Percentiles rank a stretch among this genome's conserved stretches.
phyloP scores from a whole-genome alignment of 2,113 vertebrate genomes.

The Heloderma charlesbogerti region DNA sequence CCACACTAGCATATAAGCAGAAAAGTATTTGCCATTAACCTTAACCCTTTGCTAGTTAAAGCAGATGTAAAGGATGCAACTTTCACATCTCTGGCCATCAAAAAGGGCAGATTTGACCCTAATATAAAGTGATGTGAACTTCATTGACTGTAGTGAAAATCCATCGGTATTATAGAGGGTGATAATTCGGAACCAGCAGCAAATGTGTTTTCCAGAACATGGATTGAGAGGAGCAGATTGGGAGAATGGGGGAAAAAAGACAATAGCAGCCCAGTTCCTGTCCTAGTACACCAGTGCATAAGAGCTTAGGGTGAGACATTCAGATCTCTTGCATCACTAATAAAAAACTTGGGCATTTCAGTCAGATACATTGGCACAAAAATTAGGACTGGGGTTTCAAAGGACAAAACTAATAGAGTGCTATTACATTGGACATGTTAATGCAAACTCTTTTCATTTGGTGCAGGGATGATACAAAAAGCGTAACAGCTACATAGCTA shows the following conservation, averaged over 20 bases:
- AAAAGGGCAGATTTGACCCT: background rate
- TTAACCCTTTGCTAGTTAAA: constrained; percentile 41
- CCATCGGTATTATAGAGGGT: background rate
- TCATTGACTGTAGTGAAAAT: background rate
- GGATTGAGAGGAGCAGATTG: background rate
- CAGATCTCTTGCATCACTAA: background rate
- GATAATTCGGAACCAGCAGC: background rate
- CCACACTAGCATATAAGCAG: background rate
- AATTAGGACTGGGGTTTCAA: background rate
- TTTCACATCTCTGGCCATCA: constrained; percentile 23
- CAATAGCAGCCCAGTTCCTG: background rate
- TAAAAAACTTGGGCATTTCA: background rate
- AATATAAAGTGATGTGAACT: background rate
- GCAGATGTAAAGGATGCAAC: constrained; percentile 20
- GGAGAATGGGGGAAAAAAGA: background rate
- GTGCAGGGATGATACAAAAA: background rate
- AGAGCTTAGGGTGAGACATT: background rate
- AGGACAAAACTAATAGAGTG: background rate
- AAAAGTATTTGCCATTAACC: constrained; percentile 28
- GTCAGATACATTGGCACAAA: background rate
- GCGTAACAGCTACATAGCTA: background rate
- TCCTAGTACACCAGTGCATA: background rate
- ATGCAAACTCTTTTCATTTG: background rate
- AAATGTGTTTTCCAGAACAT: background rate
- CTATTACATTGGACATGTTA: background rate